Evolutionary conservation across 2,113 vertebrate species (phyloP).

Genomic region (Antennarius striatus): DNA sequence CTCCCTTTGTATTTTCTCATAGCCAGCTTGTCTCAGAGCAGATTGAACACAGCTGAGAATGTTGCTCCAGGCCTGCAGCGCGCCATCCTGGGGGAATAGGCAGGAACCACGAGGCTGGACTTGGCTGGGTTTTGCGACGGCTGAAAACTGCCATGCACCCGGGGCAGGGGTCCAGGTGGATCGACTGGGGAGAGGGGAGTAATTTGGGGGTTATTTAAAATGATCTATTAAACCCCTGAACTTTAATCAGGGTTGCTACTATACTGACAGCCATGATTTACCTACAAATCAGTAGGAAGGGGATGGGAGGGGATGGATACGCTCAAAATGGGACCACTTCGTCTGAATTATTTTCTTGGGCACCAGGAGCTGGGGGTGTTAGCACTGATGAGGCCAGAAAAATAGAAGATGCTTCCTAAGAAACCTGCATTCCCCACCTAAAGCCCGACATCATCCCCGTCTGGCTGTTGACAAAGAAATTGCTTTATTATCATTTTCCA

Average conservation of each 20-base stretch:
- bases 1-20: constrained; percentile 89
- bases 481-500: constrained; percentile 48
- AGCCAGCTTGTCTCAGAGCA: constrained; percentile 99
- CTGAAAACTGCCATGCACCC: constrained; percentile 91
- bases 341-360: constrained; percentile 66
- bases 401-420: constrained; percentile 23
- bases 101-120: constrained; percentile 96
- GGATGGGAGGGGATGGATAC: constrained; percentile 76
- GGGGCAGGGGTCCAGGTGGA: constrained; percentile 96
- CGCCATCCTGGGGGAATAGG: constrained; percentile 93
- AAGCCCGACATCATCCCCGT: constrained; percentile 36
- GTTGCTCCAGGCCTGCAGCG: constrained; percentile 89
- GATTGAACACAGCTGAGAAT: constrained; percentile 99
- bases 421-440: constrained; percentile 47
- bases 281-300: constrained; percentile 76
- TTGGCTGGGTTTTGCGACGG: constrained; percentile 85
- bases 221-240: constrained; percentile 99
- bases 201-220: constrained; percentile 92
- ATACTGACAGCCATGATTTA: constrained; percentile 91
- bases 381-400: constrained; percentile 52
- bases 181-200: constrained; percentile 87
- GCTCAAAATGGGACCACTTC: constrained; percentile 76
- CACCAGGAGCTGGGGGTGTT: constrained; percentile 21
- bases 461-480: constrained; percentile 52
- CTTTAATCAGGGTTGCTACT: constrained; percentile 97